Evolutionary conservation across 1,140 invertebrate species (phyloP), one percentile per base, ranked within the genome.

Genomic region (Drosophila sp.): DNA sequence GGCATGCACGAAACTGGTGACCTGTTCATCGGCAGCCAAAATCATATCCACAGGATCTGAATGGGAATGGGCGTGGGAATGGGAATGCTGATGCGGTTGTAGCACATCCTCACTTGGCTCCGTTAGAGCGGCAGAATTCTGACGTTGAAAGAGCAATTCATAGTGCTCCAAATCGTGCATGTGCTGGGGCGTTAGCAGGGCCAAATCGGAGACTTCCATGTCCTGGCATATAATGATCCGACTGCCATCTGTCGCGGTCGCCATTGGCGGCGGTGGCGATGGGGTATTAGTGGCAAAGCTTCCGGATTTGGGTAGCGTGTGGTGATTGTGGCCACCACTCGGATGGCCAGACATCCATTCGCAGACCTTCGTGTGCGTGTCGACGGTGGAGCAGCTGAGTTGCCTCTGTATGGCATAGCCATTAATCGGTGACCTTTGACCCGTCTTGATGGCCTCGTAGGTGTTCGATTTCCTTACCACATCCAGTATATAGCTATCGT

Each of bases 341-440:
- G 35, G 35, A n/a, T 38, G 35, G 8, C 35, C 96, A 94, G 96
- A 94, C 74, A 97, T 97, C 96, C 96, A 97, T 65, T 97, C 96
- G 64, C 95, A 94, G 2, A 97, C 96, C 93, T 97, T 97, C 8
- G 96, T 95, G 80, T 97, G 95, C 0, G 96, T 95, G 85, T 97
- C 96, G 69, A 97, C 95, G 0, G 96, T 97, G 56, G 96, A 97
- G 8, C 94, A 94, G 1, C 96, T 96, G 76, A 96, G 94, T 80
- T 96, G 95, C 40, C 96, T 91, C 11, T 95, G 94, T 7, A 96
- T 92, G 91, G 95, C 95, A 73, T 95, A 95, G 47, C 93, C 90
- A 65, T 91, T 90, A 41, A 90, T 87, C 10, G 89, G 85, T 6
- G 91, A 92, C 33, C 83, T 77, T 64, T 92, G 83, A 65, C 67